A percentile compares a stretch with the other conserved stretches of the same genome.
These are phyloP conservation scores for Mormyrus iriodes DNA, from an alignment of 2,113 vertebrate species.

Conservation along the genomic window DNA sequence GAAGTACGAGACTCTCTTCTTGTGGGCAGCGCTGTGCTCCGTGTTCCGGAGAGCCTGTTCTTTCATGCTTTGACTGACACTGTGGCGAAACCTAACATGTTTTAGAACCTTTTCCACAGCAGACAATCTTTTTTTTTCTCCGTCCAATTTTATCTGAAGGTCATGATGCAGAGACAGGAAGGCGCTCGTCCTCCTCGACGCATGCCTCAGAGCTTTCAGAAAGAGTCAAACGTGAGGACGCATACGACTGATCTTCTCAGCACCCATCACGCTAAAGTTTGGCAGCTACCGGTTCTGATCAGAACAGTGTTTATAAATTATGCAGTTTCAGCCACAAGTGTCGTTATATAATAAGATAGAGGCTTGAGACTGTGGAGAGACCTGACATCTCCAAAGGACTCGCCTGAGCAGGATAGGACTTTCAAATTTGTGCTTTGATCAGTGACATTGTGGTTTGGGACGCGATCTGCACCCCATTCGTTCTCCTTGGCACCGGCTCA, in stretches of 20 bases:
- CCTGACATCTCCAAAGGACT: background rate
- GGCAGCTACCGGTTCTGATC: background rate
- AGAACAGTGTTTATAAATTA: background rate
- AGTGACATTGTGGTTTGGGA: background rate
- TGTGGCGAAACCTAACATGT: background rate
- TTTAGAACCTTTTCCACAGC: background rate
- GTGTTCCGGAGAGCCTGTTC: background rate
- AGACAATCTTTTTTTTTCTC: background rate
- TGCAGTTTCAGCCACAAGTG: background rate
- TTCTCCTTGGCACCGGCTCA: background rate
- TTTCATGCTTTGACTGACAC: background rate
- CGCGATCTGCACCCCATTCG: background rate
- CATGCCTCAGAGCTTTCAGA: background rate
- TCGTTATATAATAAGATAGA: background rate
- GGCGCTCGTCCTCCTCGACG: background rate
- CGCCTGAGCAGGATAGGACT: background rate
- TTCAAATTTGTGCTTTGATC: conserved; percentile 4
- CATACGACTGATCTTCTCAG: background rate
- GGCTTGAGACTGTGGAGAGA: background rate
- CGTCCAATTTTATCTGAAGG: conserved; percentile 4
- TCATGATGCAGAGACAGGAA: background rate
- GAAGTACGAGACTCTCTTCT: background rate
- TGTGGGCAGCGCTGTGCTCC: background rate
- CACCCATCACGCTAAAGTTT: background rate
- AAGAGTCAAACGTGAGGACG: background rate